A percentile compares a stretch with the other conserved stretches of the same genome.
These are phyloP conservation scores for Oxyruncus cristatus DNA, from an alignment of 2,113 vertebrate genomes.

Conservation along the genomic window DNA sequence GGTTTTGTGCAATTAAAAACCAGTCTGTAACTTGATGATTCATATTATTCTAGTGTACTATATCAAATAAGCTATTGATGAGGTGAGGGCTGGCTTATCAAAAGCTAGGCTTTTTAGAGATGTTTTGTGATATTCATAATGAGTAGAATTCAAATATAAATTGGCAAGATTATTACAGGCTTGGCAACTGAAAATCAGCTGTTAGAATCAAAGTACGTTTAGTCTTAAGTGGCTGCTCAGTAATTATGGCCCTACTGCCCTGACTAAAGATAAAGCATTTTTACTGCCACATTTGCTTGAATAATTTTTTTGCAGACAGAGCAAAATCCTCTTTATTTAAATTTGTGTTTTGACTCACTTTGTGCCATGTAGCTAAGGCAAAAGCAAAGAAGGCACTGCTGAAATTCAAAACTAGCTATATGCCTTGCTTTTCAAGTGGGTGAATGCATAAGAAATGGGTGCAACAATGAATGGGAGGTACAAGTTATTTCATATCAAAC, in stretches of 20 bases:
- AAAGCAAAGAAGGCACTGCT: not conserved
- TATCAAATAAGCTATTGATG: not conserved
- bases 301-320: constrained; percentile 37
- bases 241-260: constrained; percentile 31
- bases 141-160: not conserved
- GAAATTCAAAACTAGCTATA: not conserved
- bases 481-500: not conserved
- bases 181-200: constrained; percentile 25
- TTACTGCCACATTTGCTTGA: constrained; percentile 36
- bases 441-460: not conserved
- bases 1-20: not conserved
- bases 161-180: not conserved
- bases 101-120: not conserved
- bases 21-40: not conserved
- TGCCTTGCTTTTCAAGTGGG: not conserved
- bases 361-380: not conserved
- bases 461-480: not conserved
- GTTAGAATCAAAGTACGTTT: not conserved
- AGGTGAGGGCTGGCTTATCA: not conserved
- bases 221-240: not conserved
- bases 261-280: constrained; percentile 49
- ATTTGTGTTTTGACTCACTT: constrained; percentile 23
- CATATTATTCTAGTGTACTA: not conserved
- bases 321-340: constrained; percentile 41
- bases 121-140: not conserved